phyloP scores from a whole-genome alignment of 23 tunicate genomes.

The Ciona savignyi region DNA sequence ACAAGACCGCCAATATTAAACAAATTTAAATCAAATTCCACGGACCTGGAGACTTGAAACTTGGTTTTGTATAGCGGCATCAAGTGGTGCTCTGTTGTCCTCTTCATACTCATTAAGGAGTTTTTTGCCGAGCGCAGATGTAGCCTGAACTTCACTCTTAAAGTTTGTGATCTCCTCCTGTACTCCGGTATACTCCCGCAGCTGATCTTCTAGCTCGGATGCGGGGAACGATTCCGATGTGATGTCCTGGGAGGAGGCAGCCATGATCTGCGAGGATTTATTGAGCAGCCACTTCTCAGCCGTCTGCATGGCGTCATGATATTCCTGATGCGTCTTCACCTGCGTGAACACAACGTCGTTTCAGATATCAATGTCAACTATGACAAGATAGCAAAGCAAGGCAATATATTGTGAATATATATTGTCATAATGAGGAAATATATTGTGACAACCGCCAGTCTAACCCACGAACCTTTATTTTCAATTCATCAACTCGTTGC shows the following conservation, averaged over 20 bases:
- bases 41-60: constrained; percentile 41
- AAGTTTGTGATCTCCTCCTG: constrained; percentile 56
- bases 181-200: constrained; percentile 45
- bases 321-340: constrained; percentile 91
- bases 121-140: constrained; percentile 14
- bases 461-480: constrained; percentile 40
- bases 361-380: no score
- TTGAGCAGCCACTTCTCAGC: constrained; percentile 90
- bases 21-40: no score
- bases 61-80: constrained; percentile 37
- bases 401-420: no score
- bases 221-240: constrained; percentile 11
- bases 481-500: constrained; percentile 43
- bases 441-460: no score
- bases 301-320: constrained; percentile 70
- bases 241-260: constrained; percentile 55
- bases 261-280: constrained; percentile 60
- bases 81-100: constrained; percentile 30
- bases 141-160: constrained; percentile 35
- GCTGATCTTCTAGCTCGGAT: constrained; percentile 33
- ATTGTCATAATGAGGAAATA: no score
- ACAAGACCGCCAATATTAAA: background rate
- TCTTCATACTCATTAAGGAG: constrained; percentile 52
- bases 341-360: no score
- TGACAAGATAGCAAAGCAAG: no score